phyloP scores from a whole-genome alignment of 2,888 invertebrate species.

The Pilophorus perplexus region DNA sequence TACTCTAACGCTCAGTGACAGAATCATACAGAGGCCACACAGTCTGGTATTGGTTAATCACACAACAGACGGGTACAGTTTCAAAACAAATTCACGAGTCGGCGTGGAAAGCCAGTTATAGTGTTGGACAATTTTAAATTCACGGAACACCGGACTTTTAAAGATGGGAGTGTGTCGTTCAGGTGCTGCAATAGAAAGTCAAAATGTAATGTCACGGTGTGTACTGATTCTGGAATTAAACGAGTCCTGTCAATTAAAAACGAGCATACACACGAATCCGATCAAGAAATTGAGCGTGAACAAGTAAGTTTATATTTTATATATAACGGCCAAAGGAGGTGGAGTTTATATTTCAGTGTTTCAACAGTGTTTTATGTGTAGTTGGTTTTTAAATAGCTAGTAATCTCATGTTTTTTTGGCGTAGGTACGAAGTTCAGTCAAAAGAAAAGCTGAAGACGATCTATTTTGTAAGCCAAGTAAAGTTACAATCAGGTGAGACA shows the following conservation, averaged over 20 bases:
- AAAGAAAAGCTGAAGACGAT: constrained; percentile 16
- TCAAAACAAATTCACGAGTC: constrained; percentile 12
- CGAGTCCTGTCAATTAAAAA: too few species aligned
- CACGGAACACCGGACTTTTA: constrained; percentile 6
- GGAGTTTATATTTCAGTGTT: constrained; percentile 5
- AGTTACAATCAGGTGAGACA: constrained; percentile 6
- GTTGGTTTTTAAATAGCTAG: constrained; percentile 14
- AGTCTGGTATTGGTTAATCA: too few species aligned
- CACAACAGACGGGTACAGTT: too few species aligned
- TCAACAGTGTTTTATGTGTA: too few species aligned
- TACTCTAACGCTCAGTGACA: too few species aligned
- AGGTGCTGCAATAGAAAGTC: too few species aligned
- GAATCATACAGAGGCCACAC: too few species aligned
- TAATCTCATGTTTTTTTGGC: neutral
- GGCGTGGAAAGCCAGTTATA: constrained; percentile 9
- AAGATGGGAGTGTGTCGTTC: too few species aligned
- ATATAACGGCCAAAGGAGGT: neutral
- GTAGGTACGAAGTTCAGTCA: constrained; percentile 14
- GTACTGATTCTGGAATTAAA: too few species aligned
- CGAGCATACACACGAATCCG: too few species aligned
- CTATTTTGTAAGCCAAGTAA: constrained; percentile 12
- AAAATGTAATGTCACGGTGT: neutral
- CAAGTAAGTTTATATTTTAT: too few species aligned
- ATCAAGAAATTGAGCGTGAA: neutral
- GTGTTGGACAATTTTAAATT: constrained; percentile 1